A percentile compares a stretch with the other conserved stretches of the same genome.
These are phyloP conservation scores for Lepus timidus DNA, from an alignment of 2,113 vertebrate genomes.

Conservation along the genomic window DNA sequence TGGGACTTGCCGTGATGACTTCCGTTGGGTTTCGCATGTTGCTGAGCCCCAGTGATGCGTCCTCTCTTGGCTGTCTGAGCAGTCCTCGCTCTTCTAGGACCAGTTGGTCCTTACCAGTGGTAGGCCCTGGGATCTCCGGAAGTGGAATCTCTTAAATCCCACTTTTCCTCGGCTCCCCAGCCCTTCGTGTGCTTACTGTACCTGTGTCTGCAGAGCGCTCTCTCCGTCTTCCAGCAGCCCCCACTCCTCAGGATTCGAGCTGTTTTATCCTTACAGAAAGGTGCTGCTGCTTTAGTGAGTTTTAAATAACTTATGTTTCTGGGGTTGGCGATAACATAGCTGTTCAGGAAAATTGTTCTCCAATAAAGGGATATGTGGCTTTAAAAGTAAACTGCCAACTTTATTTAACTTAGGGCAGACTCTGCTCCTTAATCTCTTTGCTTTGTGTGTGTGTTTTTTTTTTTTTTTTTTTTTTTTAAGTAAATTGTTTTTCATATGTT, in stretches of 20 bases:
- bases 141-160: too few relatives aligned
- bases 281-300: background rate
- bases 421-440: slow-evolving; percentile 23
- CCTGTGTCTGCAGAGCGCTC: background rate
- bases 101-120: background rate
- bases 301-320: slow-evolving; percentile 16
- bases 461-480: background rate
- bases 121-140: background rate
- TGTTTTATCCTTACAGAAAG: background rate
- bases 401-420: background rate
- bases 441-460: background rate
- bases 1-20: slow-evolving; percentile 88
- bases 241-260: background rate
- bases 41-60: slow-evolving; percentile 86
- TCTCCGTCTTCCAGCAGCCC: background rate
- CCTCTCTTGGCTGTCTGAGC: slow-evolving; percentile 93
- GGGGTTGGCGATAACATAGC: background rate
- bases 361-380: background rate
- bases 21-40: slow-evolving; percentile 88
- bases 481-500: background rate
- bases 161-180: background rate
- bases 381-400: slow-evolving; percentile 15
- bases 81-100: slow-evolving; percentile 53
- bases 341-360: slow-evolving; percentile 16
- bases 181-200: background rate